A percentile compares a stretch with the other conserved stretches of the same genome.
Evolutionary conservation across 1,140 invertebrate genomes (phyloP).

Genomic region (Carcinoscorpius rotundicauda): DNA sequence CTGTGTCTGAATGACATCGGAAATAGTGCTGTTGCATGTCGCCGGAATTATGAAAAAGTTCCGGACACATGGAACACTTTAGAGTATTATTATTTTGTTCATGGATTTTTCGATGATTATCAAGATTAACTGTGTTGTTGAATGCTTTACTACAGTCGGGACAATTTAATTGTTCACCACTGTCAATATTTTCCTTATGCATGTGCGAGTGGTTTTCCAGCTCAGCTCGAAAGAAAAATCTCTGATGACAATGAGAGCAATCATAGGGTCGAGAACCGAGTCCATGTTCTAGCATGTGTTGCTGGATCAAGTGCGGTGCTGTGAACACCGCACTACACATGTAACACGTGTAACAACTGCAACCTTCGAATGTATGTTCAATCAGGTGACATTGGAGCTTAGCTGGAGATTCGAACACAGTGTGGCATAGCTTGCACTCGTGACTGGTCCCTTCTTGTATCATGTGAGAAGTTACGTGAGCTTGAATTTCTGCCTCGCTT

Average conservation of each 20-base stretch:
- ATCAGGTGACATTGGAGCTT: slow-evolving; percentile 82
- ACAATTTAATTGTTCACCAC: neutral
- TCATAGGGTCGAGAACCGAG: slow-evolving; percentile 63
- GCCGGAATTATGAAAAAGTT: slow-evolving; percentile 13
- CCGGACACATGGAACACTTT: slow-evolving; percentile 30
- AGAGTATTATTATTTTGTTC: slow-evolving; percentile 21
- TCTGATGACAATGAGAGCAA: slow-evolving; percentile 63
- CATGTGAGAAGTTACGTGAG: slow-evolving; percentile 48
- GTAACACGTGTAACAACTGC: slow-evolving; percentile 66
- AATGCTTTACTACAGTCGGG: neutral
- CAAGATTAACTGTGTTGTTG: neutral
- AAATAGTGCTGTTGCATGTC: slow-evolving; percentile 33
- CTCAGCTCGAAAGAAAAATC: slow-evolving; percentile 84
- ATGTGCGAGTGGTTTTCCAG: slow-evolving; percentile 59
- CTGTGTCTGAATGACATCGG: slow-evolving; percentile 24
- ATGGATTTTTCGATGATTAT: slow-evolving; percentile 19
- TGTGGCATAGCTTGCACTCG: slow-evolving; percentile 61
- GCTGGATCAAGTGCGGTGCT: slow-evolving; percentile 58
- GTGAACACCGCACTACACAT: slow-evolving; percentile 79
- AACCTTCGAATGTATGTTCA: slow-evolving; percentile 80
- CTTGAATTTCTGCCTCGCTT: slow-evolving; percentile 50
- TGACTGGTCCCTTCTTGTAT: slow-evolving; percentile 41
- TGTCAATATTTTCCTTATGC: slow-evolving; percentile 5
- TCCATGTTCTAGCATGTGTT: slow-evolving; percentile 72
- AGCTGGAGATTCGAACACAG: slow-evolving; percentile 51